Evolutionary conservation across 1,140 invertebrate genomes (phyloP).

Genomic region (Ips typographus): DNA sequence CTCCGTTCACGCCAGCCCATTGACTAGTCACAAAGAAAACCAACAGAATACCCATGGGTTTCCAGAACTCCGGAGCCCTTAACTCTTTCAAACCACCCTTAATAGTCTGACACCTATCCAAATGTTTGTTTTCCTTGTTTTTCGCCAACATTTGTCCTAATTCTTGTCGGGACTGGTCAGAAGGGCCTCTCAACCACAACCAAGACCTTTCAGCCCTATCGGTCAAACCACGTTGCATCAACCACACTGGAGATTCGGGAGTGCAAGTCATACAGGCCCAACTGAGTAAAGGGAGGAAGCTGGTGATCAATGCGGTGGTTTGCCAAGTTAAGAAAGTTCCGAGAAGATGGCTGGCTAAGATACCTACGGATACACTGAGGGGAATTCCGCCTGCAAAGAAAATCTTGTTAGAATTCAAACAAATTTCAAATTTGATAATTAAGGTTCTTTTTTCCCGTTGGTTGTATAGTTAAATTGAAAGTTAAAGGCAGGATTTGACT

Average conservation of each 20-base stretch:
- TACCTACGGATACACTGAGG: conserved; percentile 56
- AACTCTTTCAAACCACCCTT: conserved; percentile 38
- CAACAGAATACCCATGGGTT: conserved; percentile 62
- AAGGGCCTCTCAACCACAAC: conserved; percentile 54
- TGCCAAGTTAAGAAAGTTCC: conserved; percentile 63
- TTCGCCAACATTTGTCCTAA: conserved; percentile 54
- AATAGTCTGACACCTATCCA: conserved; percentile 5
- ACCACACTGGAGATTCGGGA: conserved; percentile 74
- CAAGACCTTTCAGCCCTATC: conserved; percentile 57
- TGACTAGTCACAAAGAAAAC: conserved; percentile 64
- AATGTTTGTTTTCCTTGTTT: conserved; percentile 40
- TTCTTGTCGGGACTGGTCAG: conserved; percentile 54
- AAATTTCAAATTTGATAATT: neutral
- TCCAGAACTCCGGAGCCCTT: conserved; percentile 53
- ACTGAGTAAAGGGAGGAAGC: conserved; percentile 55
- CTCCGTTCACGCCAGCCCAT: conserved; percentile 66
- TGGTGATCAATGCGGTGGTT: conserved; percentile 58
- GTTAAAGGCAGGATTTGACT: no score
- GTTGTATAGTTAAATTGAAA: no score
- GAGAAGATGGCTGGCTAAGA: conserved; percentile 59
- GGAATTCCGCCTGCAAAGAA: conserved; percentile 48
- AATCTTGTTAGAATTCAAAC: neutral
- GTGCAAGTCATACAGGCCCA: conserved; percentile 56
- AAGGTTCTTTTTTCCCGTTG: neutral
- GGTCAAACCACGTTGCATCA: conserved; percentile 58